Evolutionary conservation across 2,797 vertebrate species (phyloP), one percentile per base, ranked within the genome.

Genomic region (Myotis pilosus): DNA sequence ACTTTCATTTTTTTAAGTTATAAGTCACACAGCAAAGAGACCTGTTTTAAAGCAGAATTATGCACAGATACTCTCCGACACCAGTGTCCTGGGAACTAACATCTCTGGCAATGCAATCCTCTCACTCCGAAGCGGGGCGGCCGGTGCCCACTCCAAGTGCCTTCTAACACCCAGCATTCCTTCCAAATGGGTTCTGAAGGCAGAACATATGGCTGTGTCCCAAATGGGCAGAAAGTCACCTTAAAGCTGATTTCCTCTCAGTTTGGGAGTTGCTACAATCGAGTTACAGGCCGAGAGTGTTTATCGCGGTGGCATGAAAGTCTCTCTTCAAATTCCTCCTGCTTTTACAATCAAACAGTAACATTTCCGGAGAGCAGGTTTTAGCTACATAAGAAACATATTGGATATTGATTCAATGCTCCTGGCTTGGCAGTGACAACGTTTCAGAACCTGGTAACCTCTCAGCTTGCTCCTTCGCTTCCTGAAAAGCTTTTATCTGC

Each of bases 401-500:
- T 3, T 98, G 95, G 95, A 97, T 98, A 97, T 7, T 55, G 88
- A 97, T 96, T 98, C 22, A n/a, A 23, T 94, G 82, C 69, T 95
- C 86, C 55, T 92, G 81, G 71, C 89, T 92, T 79, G 66, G 91
- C 87, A 47, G 72, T 96, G 91, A 97, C 10, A 95, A 69, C 15
- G 68, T 91, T 98, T 97, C 97, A 97, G 22, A 97, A 96, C 91
- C 92, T 87, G 94, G 89, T 80, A 97, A 84, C 75, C 71, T n/a
- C 87, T 88, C 88, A 25, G 86, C 62, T 89, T 47, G 19, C 60
- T 66, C 76, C 51, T 55, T 41, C 25, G 23, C 30, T 92, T 97
- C 97, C 87, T 91, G 55, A 72, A 97, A 98, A 97, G 91, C 96
- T 98, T 98, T 93, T 89, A 97, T 94, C 87, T 92, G 91, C 92